phyloP scores from a whole-genome alignment of 2,888 invertebrate genomes.

The Serrognathus titanus region DNA sequence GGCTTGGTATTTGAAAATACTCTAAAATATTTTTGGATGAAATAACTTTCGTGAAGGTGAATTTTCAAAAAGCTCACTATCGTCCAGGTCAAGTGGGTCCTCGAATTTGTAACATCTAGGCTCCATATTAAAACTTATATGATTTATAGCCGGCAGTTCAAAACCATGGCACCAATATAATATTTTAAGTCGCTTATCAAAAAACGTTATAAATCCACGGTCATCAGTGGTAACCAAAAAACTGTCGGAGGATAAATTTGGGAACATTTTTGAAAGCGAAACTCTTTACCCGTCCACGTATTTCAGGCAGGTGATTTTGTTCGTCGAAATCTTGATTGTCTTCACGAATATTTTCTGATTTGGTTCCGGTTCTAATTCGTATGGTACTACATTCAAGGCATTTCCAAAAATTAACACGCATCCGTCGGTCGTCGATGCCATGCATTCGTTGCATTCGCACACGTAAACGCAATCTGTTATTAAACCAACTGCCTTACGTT shows the following conservation, averaged over 20 bases:
- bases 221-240: constrained; percentile 53
- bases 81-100: constrained; percentile 23
- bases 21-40: background rate
- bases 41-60: background rate
- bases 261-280: background rate
- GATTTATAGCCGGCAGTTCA: constrained; percentile 48
- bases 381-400: constrained; percentile 47
- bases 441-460: constrained; percentile 49
- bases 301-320: constrained; percentile 51
- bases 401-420: constrained; percentile 53
- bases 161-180: constrained; percentile 56
- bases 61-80: constrained; percentile 13
- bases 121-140: constrained; percentile 51
- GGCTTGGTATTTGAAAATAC: constrained; percentile 14
- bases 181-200: constrained; percentile 54
- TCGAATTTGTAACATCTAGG: constrained; percentile 23
- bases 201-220: constrained; percentile 55
- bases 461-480: constrained; percentile 56
- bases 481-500: constrained; percentile 42
- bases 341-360: constrained; percentile 52
- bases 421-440: constrained; percentile 53
- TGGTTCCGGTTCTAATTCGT: constrained; percentile 24
- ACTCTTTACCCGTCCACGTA: constrained; percentile 52
- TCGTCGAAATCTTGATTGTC: constrained; percentile 48
- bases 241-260: constrained; percentile 23